Base-by-base conservation (phyloP, 2,113 vertebrate species). In the Proterorhinus semilunaris region DNA sequence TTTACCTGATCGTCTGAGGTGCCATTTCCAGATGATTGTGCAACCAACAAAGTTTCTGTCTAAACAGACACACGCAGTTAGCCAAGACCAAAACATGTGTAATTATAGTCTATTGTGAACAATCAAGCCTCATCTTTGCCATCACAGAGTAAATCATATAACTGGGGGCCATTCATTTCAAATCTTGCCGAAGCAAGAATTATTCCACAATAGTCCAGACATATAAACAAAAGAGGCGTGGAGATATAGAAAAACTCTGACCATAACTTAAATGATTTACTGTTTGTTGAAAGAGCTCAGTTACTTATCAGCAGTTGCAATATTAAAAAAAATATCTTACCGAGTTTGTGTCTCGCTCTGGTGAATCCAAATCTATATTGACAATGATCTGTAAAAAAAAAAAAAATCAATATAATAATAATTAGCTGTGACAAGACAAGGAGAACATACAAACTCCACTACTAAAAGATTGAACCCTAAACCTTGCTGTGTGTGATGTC, bases 1-100 rank as follows among this genome's bases (percentile, higher is more conserved):
- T 6, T 62, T 86, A 90, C 90, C 86, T 85, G 77, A 44, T 83
- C 3, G 59, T 79, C 78, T 46, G 82, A 74, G 17, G 84, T 85
- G 71, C 68, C 65, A 79, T 86, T 89, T 83, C 89, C 82, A 74
- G 81, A 69, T 4, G 86, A 88, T 68, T 85, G 77, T 16, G 83
- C 84, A 85, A 64, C 36, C 63, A 84, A 84, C 47, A 77, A 17
- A 68, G 77, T 86, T 67, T 79, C 80, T 53, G 80, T 87, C 87
- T 90, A 67, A 66, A 71, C 75, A 47, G 12, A 21, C 48, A 78
- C 7, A 63, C 6, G 10, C 16, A 48, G 15, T 15, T 36, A 65
- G 62, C 45, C 68, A 27, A 69, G 61, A 74, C 10, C 47, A 15
- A 9, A 68, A 42, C 44, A n/a, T 53, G 6, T 80, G 77, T 86